Conservation (phyloP, 2,888 invertebrate species). For the Arenicola marina region DNA sequence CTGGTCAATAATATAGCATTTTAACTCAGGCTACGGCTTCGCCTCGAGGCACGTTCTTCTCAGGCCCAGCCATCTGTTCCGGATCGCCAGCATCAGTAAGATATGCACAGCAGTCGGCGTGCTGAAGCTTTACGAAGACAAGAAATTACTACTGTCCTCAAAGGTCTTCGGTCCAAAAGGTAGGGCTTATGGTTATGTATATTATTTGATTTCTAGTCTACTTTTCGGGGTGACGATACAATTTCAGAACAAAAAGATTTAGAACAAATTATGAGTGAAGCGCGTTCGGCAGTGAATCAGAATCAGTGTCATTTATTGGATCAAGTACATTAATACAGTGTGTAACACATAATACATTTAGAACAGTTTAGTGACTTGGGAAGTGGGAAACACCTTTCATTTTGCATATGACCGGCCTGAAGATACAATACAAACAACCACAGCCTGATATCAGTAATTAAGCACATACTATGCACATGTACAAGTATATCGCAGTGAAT, state of each 20-base stretch:
- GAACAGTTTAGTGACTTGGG: too few relatives aligned
- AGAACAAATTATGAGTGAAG: too few relatives aligned
- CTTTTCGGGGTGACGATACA: not conserved
- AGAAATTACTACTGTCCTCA: constrained; percentile 19
- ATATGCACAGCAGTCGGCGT: constrained; percentile 29
- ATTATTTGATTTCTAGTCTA: too few relatives aligned
- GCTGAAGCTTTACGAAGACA: constrained; percentile 22
- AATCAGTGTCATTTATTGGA: not conserved
- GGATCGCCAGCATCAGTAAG: constrained; percentile 33
- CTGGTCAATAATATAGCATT: not conserved
- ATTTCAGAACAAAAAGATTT: too few relatives aligned
- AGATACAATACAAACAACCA: too few relatives aligned
- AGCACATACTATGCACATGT: too few relatives aligned
- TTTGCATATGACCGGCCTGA: too few relatives aligned
- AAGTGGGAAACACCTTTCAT: too few relatives aligned
- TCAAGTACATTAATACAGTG: not conserved
- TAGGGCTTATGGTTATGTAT: not conserved
- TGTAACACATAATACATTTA: not conserved
- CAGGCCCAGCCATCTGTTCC: constrained; percentile 28
- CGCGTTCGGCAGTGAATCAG: too few relatives aligned
- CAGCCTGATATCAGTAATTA: too few relatives aligned
- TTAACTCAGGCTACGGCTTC: constrained; percentile 30
- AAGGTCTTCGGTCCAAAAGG: constrained; percentile 29
- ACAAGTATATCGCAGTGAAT: too few relatives aligned
- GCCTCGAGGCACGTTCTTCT: constrained; percentile 20